Conservation (phyloP, 2,797 vertebrate genomes). For the Catostomus latipinnis region DNA sequence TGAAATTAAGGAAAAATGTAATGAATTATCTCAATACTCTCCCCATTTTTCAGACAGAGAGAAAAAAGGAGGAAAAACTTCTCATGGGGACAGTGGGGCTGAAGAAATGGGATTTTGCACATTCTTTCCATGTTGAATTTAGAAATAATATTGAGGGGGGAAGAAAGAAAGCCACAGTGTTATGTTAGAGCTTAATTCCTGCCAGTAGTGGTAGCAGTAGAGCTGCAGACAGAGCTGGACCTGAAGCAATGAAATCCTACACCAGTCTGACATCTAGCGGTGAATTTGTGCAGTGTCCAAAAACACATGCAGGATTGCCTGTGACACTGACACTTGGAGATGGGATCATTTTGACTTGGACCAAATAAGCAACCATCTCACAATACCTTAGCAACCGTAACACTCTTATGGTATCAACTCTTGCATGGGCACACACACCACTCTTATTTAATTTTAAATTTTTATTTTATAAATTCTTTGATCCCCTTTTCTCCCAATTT, state of each 20-base stretch:
- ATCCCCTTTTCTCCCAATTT: no score
- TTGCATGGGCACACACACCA: no score
- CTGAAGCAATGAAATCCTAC: conserved; percentile 13
- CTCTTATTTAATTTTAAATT: no score
- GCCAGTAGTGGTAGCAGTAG: conserved; percentile 15
- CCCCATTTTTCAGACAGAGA: background rate
- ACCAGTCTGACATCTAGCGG: conserved; percentile 53
- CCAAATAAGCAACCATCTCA: background rate
- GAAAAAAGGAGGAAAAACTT: conserved; percentile 9
- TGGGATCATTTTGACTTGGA: no score
- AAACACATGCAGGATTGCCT: no score
- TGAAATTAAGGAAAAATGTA: no score
- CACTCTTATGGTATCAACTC: no score
- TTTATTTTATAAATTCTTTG: no score
- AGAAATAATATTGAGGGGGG: conserved; percentile 39
- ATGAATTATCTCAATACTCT: no score
- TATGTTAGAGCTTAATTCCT: conserved; percentile 36
- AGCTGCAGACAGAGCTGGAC: background rate
- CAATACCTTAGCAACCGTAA: background rate
- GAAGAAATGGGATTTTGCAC: conserved; percentile 74
- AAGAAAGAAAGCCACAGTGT: conserved; percentile 35
- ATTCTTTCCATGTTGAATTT: conserved; percentile 77
- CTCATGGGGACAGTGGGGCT: conserved; percentile 38
- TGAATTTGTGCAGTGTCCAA: background rate
- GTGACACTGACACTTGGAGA: no score